phyloP scores from a whole-genome alignment of 92 coral and sea anemone genomes.

The Epizoanthus rinbou region DNA sequence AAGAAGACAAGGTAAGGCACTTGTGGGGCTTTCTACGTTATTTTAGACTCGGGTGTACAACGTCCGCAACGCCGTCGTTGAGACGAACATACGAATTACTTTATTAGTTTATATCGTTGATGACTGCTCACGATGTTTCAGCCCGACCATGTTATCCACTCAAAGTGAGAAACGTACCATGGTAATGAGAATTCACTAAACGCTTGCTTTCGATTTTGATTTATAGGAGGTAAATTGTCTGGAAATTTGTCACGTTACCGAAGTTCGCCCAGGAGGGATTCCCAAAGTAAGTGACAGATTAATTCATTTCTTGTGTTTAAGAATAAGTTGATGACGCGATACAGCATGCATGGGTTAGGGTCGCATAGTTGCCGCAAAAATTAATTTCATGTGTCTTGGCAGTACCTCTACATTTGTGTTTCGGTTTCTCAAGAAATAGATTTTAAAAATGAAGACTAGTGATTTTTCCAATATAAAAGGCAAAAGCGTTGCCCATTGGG shows the following conservation, averaged over 20 bases:
- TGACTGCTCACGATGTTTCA: not conserved
- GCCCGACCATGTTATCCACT: not conserved
- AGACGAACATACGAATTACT: not conserved
- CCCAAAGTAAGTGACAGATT: slow-evolving; percentile 68
- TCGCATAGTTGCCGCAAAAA: slow-evolving; percentile 4
- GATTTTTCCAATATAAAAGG: not conserved
- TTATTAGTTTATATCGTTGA: not conserved
- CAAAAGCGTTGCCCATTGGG: not conserved
- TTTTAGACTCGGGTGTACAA: not conserved
- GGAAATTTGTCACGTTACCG: slow-evolving; percentile 78
- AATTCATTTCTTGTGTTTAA: not conserved
- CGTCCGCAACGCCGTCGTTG: not conserved
- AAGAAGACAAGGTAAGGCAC: slow-evolving; percentile 85
- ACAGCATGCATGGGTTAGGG: not conserved
- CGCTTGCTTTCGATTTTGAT: slow-evolving; percentile 12
- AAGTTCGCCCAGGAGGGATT: slow-evolving; percentile 77
- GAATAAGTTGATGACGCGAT: not conserved
- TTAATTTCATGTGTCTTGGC: not conserved
- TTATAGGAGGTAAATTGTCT: slow-evolving; percentile 69
- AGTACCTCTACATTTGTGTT: not conserved
- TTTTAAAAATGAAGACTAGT: not conserved
- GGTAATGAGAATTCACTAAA: slow-evolving; percentile 4
- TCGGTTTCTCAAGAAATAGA: not conserved
- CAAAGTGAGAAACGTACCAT: not conserved
- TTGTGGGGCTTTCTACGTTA: not conserved